phyloP scores from a whole-genome alignment of 1,140 invertebrate genomes.

The Colletes latitarsis region DNA sequence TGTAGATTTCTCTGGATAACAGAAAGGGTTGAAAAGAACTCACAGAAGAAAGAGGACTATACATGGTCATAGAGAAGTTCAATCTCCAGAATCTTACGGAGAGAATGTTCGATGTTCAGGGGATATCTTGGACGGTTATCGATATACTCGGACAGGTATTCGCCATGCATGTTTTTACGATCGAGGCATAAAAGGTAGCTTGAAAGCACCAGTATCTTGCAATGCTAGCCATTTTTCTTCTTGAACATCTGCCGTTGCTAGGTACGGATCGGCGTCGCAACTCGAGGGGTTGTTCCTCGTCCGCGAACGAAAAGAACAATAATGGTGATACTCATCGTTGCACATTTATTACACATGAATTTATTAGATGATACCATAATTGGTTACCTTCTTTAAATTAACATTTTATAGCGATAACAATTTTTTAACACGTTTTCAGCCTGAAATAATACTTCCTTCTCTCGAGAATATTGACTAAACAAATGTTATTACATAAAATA shows the following conservation, averaged over 20 bases:
- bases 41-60: neutral
- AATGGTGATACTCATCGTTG: too few species aligned
- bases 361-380: too few species aligned
- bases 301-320: neutral
- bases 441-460: too few species aligned
- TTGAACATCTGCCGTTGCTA: slow-evolving; percentile 42
- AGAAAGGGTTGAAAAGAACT: slow-evolving; percentile 38
- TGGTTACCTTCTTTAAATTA: too few species aligned
- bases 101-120: slow-evolving; percentile 2
- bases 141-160: slow-evolving; percentile 29
- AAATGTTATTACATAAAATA: too few species aligned
- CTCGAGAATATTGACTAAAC: too few species aligned
- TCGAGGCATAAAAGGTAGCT: slow-evolving; percentile 38
- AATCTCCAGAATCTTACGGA: slow-evolving; percentile 49
- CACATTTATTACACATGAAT: too few species aligned
- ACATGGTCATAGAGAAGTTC: neutral
- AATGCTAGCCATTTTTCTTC: slow-evolving; percentile 38
- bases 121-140: slow-evolving; percentile 47
- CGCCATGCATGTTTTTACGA: slow-evolving; percentile 48
- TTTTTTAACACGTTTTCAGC: too few species aligned
- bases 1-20: slow-evolving; percentile 1
- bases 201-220: slow-evolving; percentile 10
- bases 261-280: neutral
- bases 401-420: too few species aligned
- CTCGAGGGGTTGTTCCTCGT: slow-evolving; percentile 12